Evolutionary conservation across 2,888 invertebrate species (phyloP).

Genomic region (Eupithecia pulchellata): DNA sequence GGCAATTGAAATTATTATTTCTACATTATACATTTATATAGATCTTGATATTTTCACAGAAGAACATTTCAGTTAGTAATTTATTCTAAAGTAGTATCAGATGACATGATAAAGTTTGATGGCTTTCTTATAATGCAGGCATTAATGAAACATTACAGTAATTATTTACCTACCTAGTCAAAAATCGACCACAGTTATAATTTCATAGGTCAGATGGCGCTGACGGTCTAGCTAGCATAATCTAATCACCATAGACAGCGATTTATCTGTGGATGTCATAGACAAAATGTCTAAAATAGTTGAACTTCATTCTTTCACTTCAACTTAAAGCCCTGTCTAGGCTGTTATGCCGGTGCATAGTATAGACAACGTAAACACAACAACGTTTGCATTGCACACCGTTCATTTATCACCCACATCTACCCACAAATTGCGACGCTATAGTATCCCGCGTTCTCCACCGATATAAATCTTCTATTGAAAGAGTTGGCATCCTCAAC

Average conservation of each 20-base stretch:
- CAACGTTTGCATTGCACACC: constrained; percentile 10
- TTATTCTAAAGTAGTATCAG: no score
- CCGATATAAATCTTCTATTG: constrained; percentile 82
- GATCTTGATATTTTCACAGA: no score
- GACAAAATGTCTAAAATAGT: not conserved
- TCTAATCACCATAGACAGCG: not conserved
- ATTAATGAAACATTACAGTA: no score
- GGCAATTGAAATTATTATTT: no score
- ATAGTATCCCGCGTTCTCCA: constrained; percentile 65
- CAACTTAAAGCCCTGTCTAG: not conserved
- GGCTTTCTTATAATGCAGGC: no score
- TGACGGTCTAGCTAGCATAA: not conserved
- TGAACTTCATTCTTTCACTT: not conserved
- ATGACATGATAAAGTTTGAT: no score
- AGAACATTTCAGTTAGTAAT: no score
- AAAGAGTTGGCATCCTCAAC: constrained; percentile 64
- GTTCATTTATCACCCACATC: constrained; percentile 70
- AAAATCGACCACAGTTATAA: not conserved
- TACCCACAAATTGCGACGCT: constrained; percentile 82
- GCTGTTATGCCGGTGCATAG: not conserved
- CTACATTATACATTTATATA: no score
- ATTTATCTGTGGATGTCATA: not conserved
- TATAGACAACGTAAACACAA: constrained; percentile 14
- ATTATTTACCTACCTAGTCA: no score
- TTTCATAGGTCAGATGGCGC: not conserved